Conservation (phyloP, 2,888 invertebrate genomes). For the Dilophus febrilis region DNA sequence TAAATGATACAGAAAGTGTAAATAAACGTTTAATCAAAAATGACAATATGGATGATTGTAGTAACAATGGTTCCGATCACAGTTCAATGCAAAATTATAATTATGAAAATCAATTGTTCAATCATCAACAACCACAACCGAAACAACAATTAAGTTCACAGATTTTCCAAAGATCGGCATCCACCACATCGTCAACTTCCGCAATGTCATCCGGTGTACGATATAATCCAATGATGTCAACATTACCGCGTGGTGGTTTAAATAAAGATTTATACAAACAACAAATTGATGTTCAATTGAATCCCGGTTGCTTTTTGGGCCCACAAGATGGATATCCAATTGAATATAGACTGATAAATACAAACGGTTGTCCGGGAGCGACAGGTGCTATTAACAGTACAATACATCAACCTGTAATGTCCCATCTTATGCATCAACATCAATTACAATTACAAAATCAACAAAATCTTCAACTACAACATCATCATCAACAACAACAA, state of each 20-base stretch:
- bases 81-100: too few relatives aligned
- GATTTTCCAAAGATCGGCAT: conserved; percentile 13
- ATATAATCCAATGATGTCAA: conserved; percentile 26
- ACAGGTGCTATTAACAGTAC: too few relatives aligned
- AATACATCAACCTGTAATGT: conserved; percentile 40
- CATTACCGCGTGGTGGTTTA: conserved; percentile 23
- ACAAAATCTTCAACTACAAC: conserved; percentile 9
- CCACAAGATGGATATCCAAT: conserved; percentile 57
- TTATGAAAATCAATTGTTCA: conserved; percentile 12
- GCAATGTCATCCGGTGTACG: conserved; percentile 17
- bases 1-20: conserved; percentile 55
- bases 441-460: too few relatives aligned
- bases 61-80: conserved; percentile 21
- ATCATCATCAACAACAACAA: conserved; percentile 14
- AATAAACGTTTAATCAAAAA: conserved; percentile 28
- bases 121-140: conserved; percentile 17
- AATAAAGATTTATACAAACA: conserved; percentile 39
- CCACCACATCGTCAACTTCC: conserved; percentile 28
- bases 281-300: conserved; percentile 55
- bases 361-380: conserved; percentile 25
- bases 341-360: conserved; percentile 43
- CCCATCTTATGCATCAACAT: conserved; percentile 17
- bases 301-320: conserved; percentile 59
- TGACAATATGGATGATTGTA: conserved; percentile 27
- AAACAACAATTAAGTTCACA: conserved; percentile 40